phyloP scores from a whole-genome alignment of 2,113 vertebrate genomes.

The Asarcornis scutulata region DNA sequence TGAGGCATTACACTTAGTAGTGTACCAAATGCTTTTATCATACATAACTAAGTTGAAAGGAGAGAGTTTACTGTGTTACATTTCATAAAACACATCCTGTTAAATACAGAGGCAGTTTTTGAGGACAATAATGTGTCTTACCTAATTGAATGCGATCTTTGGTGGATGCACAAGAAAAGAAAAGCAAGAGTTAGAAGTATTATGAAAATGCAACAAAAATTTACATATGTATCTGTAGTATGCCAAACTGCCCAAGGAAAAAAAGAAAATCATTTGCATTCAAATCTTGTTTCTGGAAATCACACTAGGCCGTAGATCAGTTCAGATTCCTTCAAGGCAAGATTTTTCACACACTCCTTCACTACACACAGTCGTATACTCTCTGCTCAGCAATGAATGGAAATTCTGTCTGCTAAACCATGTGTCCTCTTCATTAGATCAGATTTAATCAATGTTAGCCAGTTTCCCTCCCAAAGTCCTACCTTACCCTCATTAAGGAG shows the following conservation, averaged over 20 bases:
- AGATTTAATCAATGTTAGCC: neutral
- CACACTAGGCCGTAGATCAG: neutral
- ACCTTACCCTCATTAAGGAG: neutral
- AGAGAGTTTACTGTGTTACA: neutral
- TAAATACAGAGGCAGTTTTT: neutral
- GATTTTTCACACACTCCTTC: neutral
- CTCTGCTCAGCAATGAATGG: neutral
- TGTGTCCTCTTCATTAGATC: neutral
- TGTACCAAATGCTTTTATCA: neutral
- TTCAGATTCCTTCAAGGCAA: neutral
- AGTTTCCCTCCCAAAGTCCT: neutral
- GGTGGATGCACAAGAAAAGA: constrained; percentile 76
- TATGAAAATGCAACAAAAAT: neutral
- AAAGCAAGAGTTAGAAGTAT: constrained; percentile 55
- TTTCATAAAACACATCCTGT: neutral
- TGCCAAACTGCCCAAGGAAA: neutral
- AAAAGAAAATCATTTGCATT: neutral
- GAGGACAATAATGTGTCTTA: constrained; percentile 78
- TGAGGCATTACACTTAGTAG: neutral
- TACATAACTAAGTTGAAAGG: neutral
- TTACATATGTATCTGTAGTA: neutral
- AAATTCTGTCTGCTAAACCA: neutral
- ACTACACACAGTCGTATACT: neutral
- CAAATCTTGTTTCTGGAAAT: neutral
- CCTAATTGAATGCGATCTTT: constrained; percentile 92